These are phyloP conservation scores for Himalopsyche kuldschensis DNA, from an alignment of 2,888 invertebrate genomes.

Conservation along the genomic window DNA sequence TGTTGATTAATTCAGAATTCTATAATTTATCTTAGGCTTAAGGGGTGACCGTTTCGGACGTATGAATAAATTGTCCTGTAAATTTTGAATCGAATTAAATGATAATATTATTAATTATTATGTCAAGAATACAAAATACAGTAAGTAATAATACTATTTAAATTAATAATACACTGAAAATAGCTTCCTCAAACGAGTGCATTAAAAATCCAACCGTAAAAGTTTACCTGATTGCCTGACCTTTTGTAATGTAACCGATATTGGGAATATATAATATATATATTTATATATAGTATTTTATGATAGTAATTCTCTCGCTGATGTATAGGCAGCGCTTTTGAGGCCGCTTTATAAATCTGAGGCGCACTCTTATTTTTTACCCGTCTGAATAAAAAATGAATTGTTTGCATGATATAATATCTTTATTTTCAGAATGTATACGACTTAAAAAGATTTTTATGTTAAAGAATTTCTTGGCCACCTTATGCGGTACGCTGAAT, in stretches of 20 bases:
- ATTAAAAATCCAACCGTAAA: background rate
- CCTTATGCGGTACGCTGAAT: background rate
- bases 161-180: background rate
- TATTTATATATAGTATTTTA: background rate
- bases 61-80: background rate
- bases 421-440: constrained; percentile 32
- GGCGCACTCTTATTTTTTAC: background rate
- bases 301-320: background rate
- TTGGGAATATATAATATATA: background rate
- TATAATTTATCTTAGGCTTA: background rate
- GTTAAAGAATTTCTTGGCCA: background rate
- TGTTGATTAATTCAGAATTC: background rate
- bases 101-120: background rate
- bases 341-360: background rate
- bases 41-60: background rate
- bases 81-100: background rate
- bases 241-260: background rate
- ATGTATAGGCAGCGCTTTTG: background rate
- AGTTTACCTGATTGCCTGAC: background rate
- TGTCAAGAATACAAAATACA: background rate
- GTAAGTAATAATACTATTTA: background rate
- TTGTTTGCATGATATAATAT: background rate
- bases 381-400: background rate
- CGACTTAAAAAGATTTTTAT: constrained; percentile 29
- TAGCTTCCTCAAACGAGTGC: background rate